Evolutionary conservation across 2,797 vertebrate genomes (phyloP).

Genomic region (Enteromius thamalakanensis): DNA sequence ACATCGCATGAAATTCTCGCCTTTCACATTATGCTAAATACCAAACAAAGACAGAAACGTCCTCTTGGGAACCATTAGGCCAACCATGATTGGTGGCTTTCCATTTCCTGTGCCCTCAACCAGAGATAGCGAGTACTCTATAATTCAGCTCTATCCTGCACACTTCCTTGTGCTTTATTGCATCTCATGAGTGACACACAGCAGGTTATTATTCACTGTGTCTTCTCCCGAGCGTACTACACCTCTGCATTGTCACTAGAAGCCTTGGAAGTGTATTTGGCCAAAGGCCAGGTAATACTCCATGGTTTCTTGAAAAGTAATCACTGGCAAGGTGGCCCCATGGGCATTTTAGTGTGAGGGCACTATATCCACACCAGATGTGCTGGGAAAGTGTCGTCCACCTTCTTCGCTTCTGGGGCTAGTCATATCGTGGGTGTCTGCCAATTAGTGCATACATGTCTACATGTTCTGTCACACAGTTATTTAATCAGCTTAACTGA

Average conservation of each 20-base stretch:
- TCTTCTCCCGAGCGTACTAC: constrained; percentile 51
- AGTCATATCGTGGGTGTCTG: constrained; percentile 24
- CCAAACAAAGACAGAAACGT: constrained; percentile 71
- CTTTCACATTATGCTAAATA: constrained; percentile 54
- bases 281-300: constrained; percentile 54
- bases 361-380: constrained; percentile 49
- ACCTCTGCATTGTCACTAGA: constrained; percentile 54
- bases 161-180: constrained; percentile 68
- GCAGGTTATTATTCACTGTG: constrained; percentile 65
- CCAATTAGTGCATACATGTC: constrained; percentile 45
- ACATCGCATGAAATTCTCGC: constrained; percentile 32
- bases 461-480: constrained; percentile 40
- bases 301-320: constrained; percentile 55
- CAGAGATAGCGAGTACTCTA: constrained; percentile 58
- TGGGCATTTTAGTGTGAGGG: constrained; percentile 37
- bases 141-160: constrained; percentile 61
- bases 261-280: constrained; percentile 56
- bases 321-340: constrained; percentile 49
- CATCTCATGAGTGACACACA: constrained; percentile 61
- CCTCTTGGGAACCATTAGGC: constrained; percentile 67
- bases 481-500: constrained; percentile 51
- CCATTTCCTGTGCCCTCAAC: constrained; percentile 69
- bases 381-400: constrained; percentile 35
- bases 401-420: constrained; percentile 23
- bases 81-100: constrained; percentile 70